Conservation (phyloP, 2,113 vertebrate species). For the Tursiops truncatus region DNA sequence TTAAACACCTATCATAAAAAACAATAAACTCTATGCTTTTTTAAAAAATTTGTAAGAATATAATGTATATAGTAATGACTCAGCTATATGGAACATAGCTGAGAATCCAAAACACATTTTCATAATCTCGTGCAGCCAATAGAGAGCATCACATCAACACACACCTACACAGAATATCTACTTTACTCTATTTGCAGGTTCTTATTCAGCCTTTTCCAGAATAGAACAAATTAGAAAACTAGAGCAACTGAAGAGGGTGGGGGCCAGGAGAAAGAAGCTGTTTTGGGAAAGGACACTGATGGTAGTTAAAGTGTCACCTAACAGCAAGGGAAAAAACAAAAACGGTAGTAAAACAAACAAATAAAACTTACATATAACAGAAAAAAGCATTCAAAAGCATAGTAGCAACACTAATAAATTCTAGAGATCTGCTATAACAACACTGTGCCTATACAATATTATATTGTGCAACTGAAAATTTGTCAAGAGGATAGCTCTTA, state of each 20-base stretch:
- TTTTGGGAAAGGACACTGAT: not conserved
- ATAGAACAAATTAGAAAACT: constrained; percentile 20
- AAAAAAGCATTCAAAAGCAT: not conserved
- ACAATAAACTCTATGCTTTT: not conserved
- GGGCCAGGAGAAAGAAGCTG: not conserved
- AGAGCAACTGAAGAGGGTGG: not conserved
- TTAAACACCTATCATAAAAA: not conserved
- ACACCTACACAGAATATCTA: not conserved
- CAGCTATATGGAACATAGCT: not conserved
- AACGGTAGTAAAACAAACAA: not conserved
- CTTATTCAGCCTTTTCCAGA: constrained; percentile 10
- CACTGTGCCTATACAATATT: not conserved
- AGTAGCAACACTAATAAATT: not conserved
- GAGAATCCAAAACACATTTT: constrained; percentile 16
- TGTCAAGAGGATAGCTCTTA: not conserved
- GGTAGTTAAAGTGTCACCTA: not conserved
- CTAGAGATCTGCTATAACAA: not conserved
- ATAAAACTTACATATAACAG: not conserved
- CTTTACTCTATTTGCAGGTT: constrained; percentile 1
- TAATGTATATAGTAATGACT: not conserved
- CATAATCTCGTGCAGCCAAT: not conserved
- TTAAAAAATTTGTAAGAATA: not conserved
- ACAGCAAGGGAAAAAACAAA: not conserved
- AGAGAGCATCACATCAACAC: not conserved
- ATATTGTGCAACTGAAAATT: not conserved